phyloP scores from a whole-genome alignment of 2,888 invertebrate genomes.

The Rambutsinella grinnellia region DNA sequence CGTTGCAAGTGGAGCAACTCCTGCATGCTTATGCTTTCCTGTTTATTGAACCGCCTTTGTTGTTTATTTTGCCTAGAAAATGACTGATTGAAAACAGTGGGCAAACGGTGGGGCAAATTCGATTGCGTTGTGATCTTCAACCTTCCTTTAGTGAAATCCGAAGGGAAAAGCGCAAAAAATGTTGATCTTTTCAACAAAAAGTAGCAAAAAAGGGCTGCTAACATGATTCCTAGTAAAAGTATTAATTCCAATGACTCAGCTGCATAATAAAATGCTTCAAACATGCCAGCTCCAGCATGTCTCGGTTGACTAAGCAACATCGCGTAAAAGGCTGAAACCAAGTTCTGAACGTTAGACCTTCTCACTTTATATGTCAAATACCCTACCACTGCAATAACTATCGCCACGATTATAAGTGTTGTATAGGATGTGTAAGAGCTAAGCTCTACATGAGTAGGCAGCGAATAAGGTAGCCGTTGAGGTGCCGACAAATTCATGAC shows the following conservation, averaged over 20 bases:
- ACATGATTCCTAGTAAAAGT: neutral
- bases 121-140: neutral
- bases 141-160: neutral
- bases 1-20: no score
- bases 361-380: neutral
- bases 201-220: neutral
- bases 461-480: neutral
- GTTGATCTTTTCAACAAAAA: neutral
- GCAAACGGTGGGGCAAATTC: no score
- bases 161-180: neutral
- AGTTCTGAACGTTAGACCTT: neutral
- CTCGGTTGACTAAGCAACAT: neutral
- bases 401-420: neutral
- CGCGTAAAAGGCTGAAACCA: neutral
- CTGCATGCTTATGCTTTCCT: no score
- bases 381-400: neutral
- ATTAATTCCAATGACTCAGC: neutral
- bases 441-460: neutral
- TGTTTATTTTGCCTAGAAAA: no score
- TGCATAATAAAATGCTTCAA: neutral
- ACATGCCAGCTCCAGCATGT: neutral
- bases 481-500: neutral
- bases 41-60: no score
- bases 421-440: neutral
- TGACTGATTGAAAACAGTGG: no score